Base-by-base conservation (phyloP, 2,888 invertebrate genomes). In the Colostygia pectinataria region DNA sequence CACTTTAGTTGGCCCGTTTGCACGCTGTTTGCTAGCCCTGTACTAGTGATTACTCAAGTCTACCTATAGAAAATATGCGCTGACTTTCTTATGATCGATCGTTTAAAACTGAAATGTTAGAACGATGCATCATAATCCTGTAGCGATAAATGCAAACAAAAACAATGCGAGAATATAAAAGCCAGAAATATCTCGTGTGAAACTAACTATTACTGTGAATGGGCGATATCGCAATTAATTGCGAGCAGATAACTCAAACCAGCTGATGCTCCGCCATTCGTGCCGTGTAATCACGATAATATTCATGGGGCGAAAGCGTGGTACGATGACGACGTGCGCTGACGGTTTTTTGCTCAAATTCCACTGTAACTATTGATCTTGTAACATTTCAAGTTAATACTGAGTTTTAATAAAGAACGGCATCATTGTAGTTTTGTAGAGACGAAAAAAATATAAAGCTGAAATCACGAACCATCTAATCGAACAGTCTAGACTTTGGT, bases 1-100 rank as follows among this genome's bases (percentile, higher is more conserved):
- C 82, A 87, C 79, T 84, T 88, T 73, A 71, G 78, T 69, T 74
- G 77, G 77, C 77, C 78, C 76, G 84, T 79, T 83, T 80, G 78
- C 77, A 77, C 72, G 61, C 67, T 72, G 72, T 74, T 74, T 75
- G 75, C 70, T 64, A 63, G 68, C 69, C 69, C 72, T 74, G 73
- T 75, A 68, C 76, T 20, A 4, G 70, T 80, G 75, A 83, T 83
- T 79, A 79, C 74, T 73, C 65, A 73, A n/a, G 68, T 43, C 43
- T 62, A 67, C 71, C 20, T 69, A 66, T 59, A 68, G 54, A 63
- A 63, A 59, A 57, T 59, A 64, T 55, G 55, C 65, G 48, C 54
- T 27, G 45, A 51, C 51, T 52, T 46, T 47, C 45, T 33, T 18
- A 27, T 55, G 33, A 34, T 42, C 23, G 44, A 44, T 44, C 7